phyloP scores from a whole-genome alignment of 2,797 vertebrate genomes.

The Psittacula echo region DNA sequence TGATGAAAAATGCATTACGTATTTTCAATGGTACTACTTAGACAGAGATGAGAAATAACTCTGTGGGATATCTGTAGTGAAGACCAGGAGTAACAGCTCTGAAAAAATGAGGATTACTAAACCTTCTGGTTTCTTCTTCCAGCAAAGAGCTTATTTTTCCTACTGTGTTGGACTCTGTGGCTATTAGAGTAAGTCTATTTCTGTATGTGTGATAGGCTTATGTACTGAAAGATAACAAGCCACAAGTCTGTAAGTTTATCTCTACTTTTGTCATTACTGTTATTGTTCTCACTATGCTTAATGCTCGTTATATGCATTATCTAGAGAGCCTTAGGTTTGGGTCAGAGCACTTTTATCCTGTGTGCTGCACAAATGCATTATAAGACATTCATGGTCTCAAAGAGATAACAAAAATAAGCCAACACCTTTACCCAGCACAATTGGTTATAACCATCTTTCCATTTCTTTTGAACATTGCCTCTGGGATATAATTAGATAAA shows the following conservation, averaged over 20 bases:
- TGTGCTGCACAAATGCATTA: neutral
- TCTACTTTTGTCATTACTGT: neutral
- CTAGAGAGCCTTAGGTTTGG: neutral
- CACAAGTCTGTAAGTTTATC: neutral
- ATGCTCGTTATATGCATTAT: neutral
- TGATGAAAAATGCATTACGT: constrained; percentile 52
- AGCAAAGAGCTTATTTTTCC: neutral
- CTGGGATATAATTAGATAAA: constrained; percentile 39
- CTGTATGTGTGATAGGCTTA: neutral
- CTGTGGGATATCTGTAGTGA: neutral
- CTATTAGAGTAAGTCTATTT: neutral
- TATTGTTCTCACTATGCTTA: neutral
- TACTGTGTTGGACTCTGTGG: neutral
- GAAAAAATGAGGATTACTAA: neutral
- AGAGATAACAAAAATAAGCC: neutral
- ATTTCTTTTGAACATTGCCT: neutral
- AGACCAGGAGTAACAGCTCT: neutral
- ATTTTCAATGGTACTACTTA: neutral
- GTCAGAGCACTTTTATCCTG: neutral
- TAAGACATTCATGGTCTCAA: neutral
- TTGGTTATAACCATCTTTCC: neutral
- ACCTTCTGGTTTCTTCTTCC: neutral
- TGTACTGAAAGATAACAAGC: neutral
- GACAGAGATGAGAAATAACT: neutral
- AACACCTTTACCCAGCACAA: neutral